These are phyloP conservation scores for Tetrao urogallus DNA, from an alignment of 2,113 vertebrate genomes.

Conservation along the genomic window DNA sequence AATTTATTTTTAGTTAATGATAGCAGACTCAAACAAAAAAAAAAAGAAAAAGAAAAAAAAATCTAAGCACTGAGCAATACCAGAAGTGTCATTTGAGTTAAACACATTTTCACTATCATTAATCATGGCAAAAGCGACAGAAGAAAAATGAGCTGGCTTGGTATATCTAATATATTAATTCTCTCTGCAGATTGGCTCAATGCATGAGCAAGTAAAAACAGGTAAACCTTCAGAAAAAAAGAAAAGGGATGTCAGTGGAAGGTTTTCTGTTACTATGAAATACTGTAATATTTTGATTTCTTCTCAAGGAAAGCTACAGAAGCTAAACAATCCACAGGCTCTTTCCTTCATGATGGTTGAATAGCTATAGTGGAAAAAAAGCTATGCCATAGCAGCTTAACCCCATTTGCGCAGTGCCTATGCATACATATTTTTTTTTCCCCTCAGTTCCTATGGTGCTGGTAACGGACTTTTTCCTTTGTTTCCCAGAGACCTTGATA, in stretches of 20 bases:
- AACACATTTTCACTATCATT: constrained; percentile 61
- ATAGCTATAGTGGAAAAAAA: not conserved
- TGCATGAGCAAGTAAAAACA: constrained; percentile 47
- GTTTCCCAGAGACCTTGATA: not conserved
- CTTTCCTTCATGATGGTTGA: not conserved
- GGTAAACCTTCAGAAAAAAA: constrained; percentile 18
- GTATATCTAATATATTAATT: constrained; percentile 73
- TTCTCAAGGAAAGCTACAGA: not conserved
- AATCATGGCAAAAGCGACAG: constrained; percentile 73
- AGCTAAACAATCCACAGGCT: fast-evolving
- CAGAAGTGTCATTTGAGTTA: constrained; percentile 63
- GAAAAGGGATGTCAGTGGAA: not conserved
- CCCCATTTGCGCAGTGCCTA: fast-evolving
- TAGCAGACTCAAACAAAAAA: constrained; percentile 29
- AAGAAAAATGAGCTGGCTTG: constrained; percentile 72
- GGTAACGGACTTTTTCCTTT: not conserved
- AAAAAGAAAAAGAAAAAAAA: constrained; percentile 5
- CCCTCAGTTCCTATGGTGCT: fast-evolving
- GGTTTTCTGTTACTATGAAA: not conserved
- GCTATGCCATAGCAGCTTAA: not conserved
- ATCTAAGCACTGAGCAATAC: constrained; percentile 42
- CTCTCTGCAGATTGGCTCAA: constrained; percentile 48
- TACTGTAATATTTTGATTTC: not conserved
- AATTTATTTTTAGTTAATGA: constrained; percentile 63
- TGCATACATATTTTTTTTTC: fast-evolving